These are phyloP conservation scores for Hypsopygia costalis DNA, from an alignment of 2,888 invertebrate genomes.

Conservation along the genomic window DNA sequence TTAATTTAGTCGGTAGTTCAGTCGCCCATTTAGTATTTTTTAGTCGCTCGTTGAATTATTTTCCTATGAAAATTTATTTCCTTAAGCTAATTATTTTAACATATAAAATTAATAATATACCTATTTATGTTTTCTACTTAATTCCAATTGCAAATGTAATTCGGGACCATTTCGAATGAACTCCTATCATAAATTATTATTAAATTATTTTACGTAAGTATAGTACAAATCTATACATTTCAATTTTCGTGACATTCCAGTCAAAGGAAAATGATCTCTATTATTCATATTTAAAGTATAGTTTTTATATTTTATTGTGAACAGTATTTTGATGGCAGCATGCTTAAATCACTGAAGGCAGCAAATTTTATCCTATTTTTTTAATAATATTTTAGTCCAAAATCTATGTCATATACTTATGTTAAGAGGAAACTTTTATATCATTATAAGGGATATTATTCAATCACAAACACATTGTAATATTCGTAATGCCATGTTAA, in stretches of 20 bases:
- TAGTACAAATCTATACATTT: conserved; percentile 12
- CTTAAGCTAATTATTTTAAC: too few species aligned
- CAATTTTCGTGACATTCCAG: conserved; percentile 25
- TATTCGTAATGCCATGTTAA: too few species aligned
- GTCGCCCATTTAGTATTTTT: too few species aligned
- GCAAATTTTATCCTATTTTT: not conserved
- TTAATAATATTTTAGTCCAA: not conserved
- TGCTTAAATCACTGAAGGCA: not conserved
- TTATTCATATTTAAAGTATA: conserved; percentile 23
- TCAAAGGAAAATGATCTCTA: conserved; percentile 40
- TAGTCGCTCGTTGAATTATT: too few species aligned
- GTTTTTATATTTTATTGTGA: conserved; percentile 21
- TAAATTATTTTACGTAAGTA: conserved; percentile 7
- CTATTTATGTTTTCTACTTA: not conserved
- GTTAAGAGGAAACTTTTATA: too few species aligned
- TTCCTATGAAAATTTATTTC: too few species aligned
- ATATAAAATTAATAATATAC: too few species aligned
- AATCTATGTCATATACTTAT: not conserved
- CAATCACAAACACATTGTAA: conserved; percentile 5
- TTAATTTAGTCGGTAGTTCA: too few species aligned
- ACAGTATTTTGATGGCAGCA: conserved; percentile 28
- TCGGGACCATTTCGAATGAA: conserved; percentile 5
- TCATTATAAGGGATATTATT: too few species aligned
- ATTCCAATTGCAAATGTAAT: not conserved
- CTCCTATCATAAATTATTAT: not conserved